Conservation (phyloP, 1,140 invertebrate species). For the Drosophila ficusphila region DNA sequence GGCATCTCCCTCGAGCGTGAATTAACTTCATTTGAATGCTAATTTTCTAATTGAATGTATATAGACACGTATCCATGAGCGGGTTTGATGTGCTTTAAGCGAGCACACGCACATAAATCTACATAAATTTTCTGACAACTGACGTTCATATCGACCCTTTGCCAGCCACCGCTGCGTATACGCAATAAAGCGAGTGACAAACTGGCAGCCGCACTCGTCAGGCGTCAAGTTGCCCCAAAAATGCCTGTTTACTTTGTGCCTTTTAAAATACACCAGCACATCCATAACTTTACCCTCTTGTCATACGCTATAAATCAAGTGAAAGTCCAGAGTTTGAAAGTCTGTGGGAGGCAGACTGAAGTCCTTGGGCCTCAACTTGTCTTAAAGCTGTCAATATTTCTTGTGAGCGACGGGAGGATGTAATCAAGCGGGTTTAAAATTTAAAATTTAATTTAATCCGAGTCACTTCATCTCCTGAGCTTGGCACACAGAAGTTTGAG, state of each 20-base stretch:
- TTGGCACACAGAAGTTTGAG: conserved; percentile 9
- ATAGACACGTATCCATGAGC: conserved; percentile 15
- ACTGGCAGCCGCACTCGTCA: conserved; percentile 33
- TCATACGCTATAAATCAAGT: conserved; percentile 62
- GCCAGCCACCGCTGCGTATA: conserved; percentile 53
- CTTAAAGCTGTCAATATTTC: conserved; percentile 60
- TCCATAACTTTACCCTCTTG: conserved; percentile 44
- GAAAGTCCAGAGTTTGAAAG: conserved; percentile 8
- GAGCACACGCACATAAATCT: conserved; percentile 30
- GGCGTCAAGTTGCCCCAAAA: conserved; percentile 30
- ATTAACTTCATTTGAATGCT: conserved; percentile 66
- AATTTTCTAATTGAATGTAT: conserved; percentile 59
- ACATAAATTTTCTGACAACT: conserved; percentile 50
- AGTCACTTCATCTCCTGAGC: not conserved
- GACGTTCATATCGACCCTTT: conserved; percentile 21
- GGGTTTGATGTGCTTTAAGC: conserved; percentile 6
- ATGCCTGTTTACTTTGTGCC: conserved; percentile 32
- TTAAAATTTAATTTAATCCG: conserved; percentile 37
- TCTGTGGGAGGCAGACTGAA: conserved; percentile 9
- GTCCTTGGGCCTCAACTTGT: conserved; percentile 17
- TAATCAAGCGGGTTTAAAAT: conserved; percentile 6
- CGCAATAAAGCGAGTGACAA: conserved; percentile 66
- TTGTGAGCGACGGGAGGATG: not conserved
- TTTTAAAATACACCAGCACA: conserved; percentile 18
- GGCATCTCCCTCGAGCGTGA: conserved; percentile 25